These are phyloP conservation scores for Aptenodytes forsteri DNA, from an alignment of 2,113 vertebrate species.

Conservation along the genomic window DNA sequence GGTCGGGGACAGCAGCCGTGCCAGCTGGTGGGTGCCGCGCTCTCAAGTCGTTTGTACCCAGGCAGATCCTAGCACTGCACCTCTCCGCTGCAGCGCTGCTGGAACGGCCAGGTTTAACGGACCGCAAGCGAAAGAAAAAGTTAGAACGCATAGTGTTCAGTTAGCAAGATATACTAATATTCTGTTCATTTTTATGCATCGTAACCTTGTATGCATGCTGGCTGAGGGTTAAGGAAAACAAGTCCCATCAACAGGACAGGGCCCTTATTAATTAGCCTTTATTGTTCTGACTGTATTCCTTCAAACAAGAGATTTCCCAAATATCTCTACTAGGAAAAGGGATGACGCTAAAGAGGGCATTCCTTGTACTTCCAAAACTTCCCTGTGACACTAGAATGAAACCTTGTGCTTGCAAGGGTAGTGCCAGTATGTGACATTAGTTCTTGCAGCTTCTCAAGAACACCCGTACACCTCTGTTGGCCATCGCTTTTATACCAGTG, in stretches of 20 bases:
- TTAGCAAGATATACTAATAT: no score
- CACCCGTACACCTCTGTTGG: not conserved
- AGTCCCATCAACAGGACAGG: not conserved
- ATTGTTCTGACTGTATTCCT: not conserved
- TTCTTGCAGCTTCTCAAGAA: not conserved
- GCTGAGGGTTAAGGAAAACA: not conserved
- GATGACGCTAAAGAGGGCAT: not conserved
- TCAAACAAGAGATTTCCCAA: not conserved
- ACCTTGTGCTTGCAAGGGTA: no score
- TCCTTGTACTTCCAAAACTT: not conserved
- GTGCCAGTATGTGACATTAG: accelerated
- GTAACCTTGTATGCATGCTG: accelerated
- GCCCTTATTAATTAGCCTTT: not conserved
- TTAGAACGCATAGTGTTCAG: not conserved
- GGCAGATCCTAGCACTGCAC: not conserved
- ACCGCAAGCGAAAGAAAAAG: not conserved
- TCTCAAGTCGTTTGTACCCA: not conserved
- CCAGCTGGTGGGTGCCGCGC: conserved; percentile 21
- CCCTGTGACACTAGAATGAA: not conserved
- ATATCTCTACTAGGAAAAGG: not conserved
- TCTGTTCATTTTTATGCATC: not conserved
- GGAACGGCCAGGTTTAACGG: accelerated
- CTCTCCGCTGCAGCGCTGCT: not conserved
- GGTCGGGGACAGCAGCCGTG: not conserved
- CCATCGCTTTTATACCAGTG: not conserved